Conservation (phyloP, 2,797 vertebrate species). For the Cheirogaleus major region DNA sequence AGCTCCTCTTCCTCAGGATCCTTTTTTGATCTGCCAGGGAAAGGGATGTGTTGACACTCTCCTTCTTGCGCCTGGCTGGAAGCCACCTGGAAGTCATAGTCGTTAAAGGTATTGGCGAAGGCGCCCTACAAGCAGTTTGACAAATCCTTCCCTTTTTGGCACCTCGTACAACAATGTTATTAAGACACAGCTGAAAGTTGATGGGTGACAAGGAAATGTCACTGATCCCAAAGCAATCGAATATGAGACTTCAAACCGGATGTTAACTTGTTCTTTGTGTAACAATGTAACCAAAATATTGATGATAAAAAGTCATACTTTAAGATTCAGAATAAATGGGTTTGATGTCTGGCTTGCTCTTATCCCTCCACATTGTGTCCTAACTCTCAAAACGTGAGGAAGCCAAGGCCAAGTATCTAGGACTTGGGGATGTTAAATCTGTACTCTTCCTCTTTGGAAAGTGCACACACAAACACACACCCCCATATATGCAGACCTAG, state of each 20-base stretch:
- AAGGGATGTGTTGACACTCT: neutral
- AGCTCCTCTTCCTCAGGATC: slow-evolving; percentile 34
- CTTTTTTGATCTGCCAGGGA: neutral
- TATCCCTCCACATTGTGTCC: neutral
- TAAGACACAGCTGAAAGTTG: slow-evolving; percentile 35
- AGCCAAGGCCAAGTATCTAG: neutral
- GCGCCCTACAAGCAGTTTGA: neutral
- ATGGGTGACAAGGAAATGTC: slow-evolving; percentile 64
- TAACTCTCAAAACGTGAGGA: neutral
- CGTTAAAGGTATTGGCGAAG: neutral
- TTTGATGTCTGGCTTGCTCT: slow-evolving; percentile 78
- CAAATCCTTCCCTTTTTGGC: neutral
- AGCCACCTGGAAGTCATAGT: neutral
- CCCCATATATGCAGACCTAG: neutral
- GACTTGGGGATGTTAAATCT: neutral
- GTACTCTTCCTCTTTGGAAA: neutral
- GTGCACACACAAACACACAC: neutral
- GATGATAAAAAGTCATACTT: slow-evolving; percentile 71
- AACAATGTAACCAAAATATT: slow-evolving; percentile 83
- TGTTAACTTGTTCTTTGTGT: slow-evolving; percentile 78
- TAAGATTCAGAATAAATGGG: slow-evolving; percentile 82
- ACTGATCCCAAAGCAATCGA: slow-evolving; percentile 65
- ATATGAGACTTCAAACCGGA: slow-evolving; percentile 78
- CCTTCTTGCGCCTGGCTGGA: neutral
- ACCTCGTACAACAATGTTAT: neutral